Percentiles rank a stretch among this genome's conserved stretches.
Evolutionary conservation across 2,888 invertebrate species (phyloP).

Genomic region (Hirtodrosophila confusa): DNA sequence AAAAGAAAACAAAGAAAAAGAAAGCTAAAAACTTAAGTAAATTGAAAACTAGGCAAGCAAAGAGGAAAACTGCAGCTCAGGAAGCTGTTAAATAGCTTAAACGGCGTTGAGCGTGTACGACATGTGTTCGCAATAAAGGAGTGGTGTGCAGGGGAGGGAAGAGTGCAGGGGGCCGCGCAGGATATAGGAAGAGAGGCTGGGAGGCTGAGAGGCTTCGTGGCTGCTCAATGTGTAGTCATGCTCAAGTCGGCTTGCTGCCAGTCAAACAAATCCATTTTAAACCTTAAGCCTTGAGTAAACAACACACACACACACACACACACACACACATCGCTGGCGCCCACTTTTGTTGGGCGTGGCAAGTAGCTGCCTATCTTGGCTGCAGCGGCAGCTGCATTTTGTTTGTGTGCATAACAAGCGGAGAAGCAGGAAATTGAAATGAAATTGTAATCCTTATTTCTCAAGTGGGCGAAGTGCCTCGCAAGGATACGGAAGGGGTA

Average conservation of each 20-base stretch:
- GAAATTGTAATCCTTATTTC: constrained; percentile 75
- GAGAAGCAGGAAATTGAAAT: constrained; percentile 72
- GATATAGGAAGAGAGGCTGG: not conserved
- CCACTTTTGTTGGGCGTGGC: constrained; percentile 46
- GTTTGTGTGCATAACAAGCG: constrained; percentile 62
- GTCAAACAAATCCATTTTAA: constrained; percentile 79
- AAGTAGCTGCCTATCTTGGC: constrained; percentile 54
- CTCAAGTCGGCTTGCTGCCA: constrained; percentile 71
- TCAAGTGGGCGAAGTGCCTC: constrained; percentile 55
- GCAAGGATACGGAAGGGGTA: not conserved
- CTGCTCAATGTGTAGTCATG: constrained; percentile 52
- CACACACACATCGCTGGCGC: constrained; percentile 17
- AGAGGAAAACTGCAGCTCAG: constrained; percentile 62
- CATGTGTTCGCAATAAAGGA: constrained; percentile 62
- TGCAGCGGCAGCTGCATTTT: constrained; percentile 45
- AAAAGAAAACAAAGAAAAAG: too few species aligned
- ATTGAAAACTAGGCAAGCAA: constrained; percentile 60
- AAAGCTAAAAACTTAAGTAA: constrained; percentile 49
- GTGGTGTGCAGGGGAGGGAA: not conserved
- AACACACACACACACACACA: constrained; percentile 55
- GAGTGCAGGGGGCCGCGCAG: too few species aligned
- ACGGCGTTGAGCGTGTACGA: constrained; percentile 70
- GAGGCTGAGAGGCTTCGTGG: constrained; percentile 5
- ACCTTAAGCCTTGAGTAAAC: constrained; percentile 77
- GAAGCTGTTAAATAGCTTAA: constrained; percentile 67